phyloP scores from a whole-genome alignment of 1,140 invertebrate species.

The Drosophila sechellia region DNA sequence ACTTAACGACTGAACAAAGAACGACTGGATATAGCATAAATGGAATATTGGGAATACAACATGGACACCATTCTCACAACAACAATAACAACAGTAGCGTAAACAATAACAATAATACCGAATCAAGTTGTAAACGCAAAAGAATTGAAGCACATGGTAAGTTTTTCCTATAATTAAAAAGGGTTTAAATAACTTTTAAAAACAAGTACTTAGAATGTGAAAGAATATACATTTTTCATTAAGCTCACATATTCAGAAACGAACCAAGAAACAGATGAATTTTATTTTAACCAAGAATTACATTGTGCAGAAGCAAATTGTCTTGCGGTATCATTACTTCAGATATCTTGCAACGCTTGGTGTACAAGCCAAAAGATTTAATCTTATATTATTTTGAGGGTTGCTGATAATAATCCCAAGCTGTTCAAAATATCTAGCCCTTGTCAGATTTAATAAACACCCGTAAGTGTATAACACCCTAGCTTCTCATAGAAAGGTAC shows the following conservation, averaged over 20 bases:
- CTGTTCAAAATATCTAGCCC: background rate
- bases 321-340: background rate
- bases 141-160: slow-evolving; percentile 89
- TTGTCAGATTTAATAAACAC: background rate
- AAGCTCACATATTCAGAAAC: background rate
- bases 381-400: background rate
- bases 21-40: slow-evolving; percentile 94
- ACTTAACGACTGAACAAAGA: slow-evolving; percentile 84
- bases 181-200: background rate
- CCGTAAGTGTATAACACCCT: background rate
- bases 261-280: background rate
- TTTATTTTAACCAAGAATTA: background rate
- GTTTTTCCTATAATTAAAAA: slow-evolving; percentile 23
- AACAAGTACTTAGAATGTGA: background rate
- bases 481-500: too few relatives aligned
- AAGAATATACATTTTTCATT: too few relatives aligned
- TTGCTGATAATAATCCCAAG: slow-evolving; percentile 1
- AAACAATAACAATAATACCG: slow-evolving; percentile 33
- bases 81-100: slow-evolving; percentile 85
- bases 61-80: slow-evolving; percentile 83
- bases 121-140: slow-evolving; percentile 87
- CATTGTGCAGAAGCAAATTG: background rate
- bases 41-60: slow-evolving; percentile 95
- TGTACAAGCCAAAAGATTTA: background rate
- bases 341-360: background rate